Base-by-base conservation (phyloP, 2,113 vertebrate species). In the Ailurus styani region DNA sequence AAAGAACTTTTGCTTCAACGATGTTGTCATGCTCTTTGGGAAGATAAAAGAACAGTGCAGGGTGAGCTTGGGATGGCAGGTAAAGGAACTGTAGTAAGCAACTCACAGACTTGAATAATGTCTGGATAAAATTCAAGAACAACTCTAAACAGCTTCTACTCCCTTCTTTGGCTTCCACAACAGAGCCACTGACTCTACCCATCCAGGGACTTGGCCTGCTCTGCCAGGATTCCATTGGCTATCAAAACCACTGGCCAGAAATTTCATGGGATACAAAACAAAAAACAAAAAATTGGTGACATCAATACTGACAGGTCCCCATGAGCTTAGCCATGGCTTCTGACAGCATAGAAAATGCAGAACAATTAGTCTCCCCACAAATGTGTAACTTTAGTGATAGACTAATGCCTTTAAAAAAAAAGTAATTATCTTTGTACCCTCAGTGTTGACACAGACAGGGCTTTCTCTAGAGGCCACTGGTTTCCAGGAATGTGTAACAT, bases 1-100 rank as follows among this genome's bases (percentile, higher is more conserved):
- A 66, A 70, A 75, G 79, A 47, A 62, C n/a, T 91, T 95, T n/a
- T 87, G 31, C 42, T 64, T 95, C 47, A 82, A 7, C 31, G 66
- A 87, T 31, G 6, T 47, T 55, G 11, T 18, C 7, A 2, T 18
- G 13, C 40, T 25, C 57, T 96, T 94, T 62, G 57, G 85, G 52
- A 70, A 91, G 64, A 57, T 27, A 20, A 77, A 91, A 60, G 7
- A 27, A 66, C 31, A 88, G 14, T 11, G 57, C 2, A 3, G 21
- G 14, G 10, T 27, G 40, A 52, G 40, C 27, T 14, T 68, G 6
- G 2, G 1, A 23, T 7, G 2, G 42, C 17, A 2, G 31, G 40
- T 37, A 50, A 85, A 85, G n/a, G 34, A 88, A 84, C 40, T 40
- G 4, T 29, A 70, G 27, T 18, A 20, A 93, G 42, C 4, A 73